phyloP scores from a whole-genome alignment of 2,113 vertebrate species.

The Stegostoma tigrinum region DNA sequence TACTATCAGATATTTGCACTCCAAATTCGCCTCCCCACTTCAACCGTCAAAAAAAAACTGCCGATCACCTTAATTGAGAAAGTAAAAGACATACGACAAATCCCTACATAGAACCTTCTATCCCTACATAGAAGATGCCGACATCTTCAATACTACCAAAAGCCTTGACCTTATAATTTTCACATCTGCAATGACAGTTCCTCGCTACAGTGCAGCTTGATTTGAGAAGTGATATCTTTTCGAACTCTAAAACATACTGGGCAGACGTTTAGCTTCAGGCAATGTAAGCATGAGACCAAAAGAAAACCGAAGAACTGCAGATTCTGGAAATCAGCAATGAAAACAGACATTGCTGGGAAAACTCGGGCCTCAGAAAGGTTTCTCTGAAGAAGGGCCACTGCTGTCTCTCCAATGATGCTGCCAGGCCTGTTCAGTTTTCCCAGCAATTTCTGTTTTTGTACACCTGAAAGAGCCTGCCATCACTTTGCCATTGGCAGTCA shows the following conservation, averaged over 20 bases:
- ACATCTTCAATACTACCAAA: not conserved
- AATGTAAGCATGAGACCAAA: not conserved
- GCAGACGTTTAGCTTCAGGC: not conserved
- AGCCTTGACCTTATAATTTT: not conserved
- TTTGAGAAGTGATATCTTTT: not conserved
- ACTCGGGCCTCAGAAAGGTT: too few relatives aligned
- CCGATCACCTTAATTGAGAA: not conserved
- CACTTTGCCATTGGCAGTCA: not conserved
- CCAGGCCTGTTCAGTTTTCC: too few relatives aligned
- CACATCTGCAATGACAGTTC: not conserved
- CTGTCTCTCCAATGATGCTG: too few relatives aligned
- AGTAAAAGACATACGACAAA: not conserved
- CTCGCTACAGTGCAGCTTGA: not conserved
- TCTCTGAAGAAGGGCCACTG: too few relatives aligned
- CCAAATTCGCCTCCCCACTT: not conserved
- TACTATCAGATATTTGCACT: not conserved
- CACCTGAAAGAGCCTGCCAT: not conserved
- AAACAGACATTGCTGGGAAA: too few relatives aligned
- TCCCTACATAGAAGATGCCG: not conserved
- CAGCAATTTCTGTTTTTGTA: too few relatives aligned
- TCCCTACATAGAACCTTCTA: not conserved
- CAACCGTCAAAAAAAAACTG: not conserved
- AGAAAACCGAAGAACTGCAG: too few relatives aligned
- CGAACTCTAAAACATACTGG: not conserved
- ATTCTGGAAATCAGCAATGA: too few relatives aligned